phyloP scores from a whole-genome alignment of 2,113 vertebrate genomes.

The Pristiophorus japonicus region DNA sequence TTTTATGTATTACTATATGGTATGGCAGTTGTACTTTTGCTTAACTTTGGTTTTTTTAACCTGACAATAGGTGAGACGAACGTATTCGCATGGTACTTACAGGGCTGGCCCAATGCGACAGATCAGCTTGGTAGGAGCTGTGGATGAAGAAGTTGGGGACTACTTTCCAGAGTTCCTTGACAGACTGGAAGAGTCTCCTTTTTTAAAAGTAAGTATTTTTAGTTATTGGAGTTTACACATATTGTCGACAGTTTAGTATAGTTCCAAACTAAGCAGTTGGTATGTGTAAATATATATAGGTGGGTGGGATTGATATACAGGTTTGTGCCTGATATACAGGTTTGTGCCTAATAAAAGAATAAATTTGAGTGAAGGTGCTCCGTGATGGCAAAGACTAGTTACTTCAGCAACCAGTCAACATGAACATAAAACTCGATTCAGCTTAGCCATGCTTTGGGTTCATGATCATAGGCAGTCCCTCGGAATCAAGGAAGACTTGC shows the following conservation, averaged over 20 bases:
- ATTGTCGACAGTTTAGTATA: neutral
- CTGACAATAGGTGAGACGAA: constrained; percentile 78
- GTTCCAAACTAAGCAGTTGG: neutral
- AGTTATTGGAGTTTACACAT: neutral
- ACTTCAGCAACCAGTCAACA: neutral
- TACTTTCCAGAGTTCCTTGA: constrained; percentile 94
- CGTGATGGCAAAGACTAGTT: neutral
- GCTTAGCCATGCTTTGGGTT: neutral
- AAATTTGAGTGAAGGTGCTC: neutral
- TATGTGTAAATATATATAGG: neutral
- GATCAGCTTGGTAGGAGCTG: constrained; percentile 94
- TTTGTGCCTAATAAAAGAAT: neutral
- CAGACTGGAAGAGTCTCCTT: constrained; percentile 90
- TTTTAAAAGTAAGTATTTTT: constrained; percentile 79
- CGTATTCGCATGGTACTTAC: constrained; percentile 94
- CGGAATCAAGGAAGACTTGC: too few relatives aligned
- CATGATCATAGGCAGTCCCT: too few relatives aligned
- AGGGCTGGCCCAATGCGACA: constrained; percentile 95
- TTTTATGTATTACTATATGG: neutral
- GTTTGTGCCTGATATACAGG: neutral
- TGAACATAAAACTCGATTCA: neutral
- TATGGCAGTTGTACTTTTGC: neutral
- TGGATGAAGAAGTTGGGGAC: constrained; percentile 95
- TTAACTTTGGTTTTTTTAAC: neutral
- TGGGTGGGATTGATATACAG: too few relatives aligned